Evolutionary conservation across 1,140 invertebrate species (phyloP).

Genomic region (Bombus consobrinus): DNA sequence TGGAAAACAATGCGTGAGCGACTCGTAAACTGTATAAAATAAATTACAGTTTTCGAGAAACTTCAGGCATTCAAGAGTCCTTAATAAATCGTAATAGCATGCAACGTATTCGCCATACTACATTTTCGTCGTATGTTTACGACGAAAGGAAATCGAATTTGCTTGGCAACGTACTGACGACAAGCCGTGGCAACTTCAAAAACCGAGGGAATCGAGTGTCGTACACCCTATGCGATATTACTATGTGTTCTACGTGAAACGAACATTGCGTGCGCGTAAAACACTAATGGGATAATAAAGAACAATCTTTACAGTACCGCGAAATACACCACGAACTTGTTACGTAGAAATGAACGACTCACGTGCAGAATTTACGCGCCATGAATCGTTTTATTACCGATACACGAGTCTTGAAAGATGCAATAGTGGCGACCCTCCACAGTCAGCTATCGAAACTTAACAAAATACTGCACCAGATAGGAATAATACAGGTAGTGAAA

Average conservation of each 20-base stretch:
- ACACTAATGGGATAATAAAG: neutral
- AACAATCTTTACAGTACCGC: neutral
- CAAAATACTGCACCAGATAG: neutral
- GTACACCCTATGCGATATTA: too few species aligned
- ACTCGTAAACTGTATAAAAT: neutral
- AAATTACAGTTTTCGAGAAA: neutral
- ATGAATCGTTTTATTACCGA: neutral
- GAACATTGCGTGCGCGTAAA: neutral
- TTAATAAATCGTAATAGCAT: slow-evolving; percentile 2
- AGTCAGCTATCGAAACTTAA: neutral
- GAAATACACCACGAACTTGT: neutral
- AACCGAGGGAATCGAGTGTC: neutral
- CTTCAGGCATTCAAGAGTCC: neutral
- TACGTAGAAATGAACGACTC: neutral
- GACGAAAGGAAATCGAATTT: neutral
- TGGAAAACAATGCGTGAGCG: neutral
- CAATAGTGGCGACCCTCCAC: neutral
- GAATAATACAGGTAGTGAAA: too few species aligned
- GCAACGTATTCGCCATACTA: too few species aligned
- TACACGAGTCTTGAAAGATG: neutral
- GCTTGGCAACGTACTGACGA: too few species aligned
- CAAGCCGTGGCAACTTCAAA: too few species aligned
- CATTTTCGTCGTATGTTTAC: neutral
- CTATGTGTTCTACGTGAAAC: neutral
- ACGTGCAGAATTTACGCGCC: neutral